phyloP scores from a whole-genome alignment of 2,113 vertebrate species.

The Petromus typicus region DNA sequence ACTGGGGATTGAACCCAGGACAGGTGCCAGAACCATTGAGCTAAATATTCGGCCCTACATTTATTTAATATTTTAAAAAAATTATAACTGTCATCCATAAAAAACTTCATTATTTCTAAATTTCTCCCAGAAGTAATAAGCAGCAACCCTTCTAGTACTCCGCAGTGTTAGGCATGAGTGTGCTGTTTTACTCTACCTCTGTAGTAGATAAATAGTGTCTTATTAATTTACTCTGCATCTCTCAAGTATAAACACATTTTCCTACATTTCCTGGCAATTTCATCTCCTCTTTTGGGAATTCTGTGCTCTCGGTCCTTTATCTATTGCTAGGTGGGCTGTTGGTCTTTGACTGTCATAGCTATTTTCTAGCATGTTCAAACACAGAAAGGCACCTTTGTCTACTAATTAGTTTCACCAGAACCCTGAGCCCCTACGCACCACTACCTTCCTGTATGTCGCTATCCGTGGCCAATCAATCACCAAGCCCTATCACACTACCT shows the following conservation, averaged over 20 bases:
- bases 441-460: too few species aligned
- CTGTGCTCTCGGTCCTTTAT: background rate
- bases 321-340: background rate
- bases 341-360: background rate
- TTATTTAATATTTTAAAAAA: slow-evolving; percentile 11
- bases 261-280: background rate
- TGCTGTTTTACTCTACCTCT: background rate
- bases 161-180: background rate
- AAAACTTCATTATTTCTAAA: background rate
- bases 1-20: too few species aligned
- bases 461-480: background rate
- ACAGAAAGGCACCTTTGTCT: background rate
- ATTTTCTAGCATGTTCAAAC: background rate
- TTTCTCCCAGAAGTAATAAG: background rate
- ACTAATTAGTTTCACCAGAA: background rate
- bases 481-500: background rate
- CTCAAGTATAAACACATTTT: background rate
- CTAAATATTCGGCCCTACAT: too few species aligned
- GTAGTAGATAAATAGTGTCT: background rate
- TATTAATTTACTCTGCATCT: background rate
- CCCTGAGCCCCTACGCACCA: too few species aligned
- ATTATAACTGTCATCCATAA: background rate
- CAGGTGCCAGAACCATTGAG: too few species aligned
- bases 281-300: background rate
- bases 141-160: background rate